Base-by-base conservation (phyloP, 2,797 vertebrate species). In the Smutsia gigantea region DNA sequence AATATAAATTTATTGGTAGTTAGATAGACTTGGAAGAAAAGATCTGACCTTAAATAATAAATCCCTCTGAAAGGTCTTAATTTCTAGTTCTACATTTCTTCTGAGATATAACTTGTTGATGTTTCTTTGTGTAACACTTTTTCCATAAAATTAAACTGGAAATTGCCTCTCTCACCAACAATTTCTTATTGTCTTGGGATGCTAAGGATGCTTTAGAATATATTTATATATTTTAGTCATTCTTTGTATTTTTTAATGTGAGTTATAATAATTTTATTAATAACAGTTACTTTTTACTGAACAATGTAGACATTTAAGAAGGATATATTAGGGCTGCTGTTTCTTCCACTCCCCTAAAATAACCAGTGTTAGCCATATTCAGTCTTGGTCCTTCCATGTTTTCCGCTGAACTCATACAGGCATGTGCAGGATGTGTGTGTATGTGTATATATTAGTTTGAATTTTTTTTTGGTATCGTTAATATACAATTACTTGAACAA, bases 81-180 rank as follows among this genome's bases (percentile, higher is more conserved):
- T 96, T 69, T 92, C 53, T 92, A 71, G 71, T 85, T 7, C 7
- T 93, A 0, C 66, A 78, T 68, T 92, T 77, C 42, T 95, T 84
- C 59, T 81, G 39, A 71, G 17, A 64, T 77, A 90, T 83, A 93
- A 83, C 27, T 92, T 93, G 4, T 29, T 95, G 25, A 86, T 87
- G 63, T 42, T 92, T 90, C 63, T 39, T 53, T 78, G n/a, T 92
- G 39, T 81, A 89, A 84, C 2, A 64, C 23, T 79, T 53, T 88
- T 94, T 82, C 79, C 18, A 59, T 92, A 90, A 90, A 94, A 84
- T 93, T 92, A 87, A 94, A 90, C 71, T 95, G 94, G 37, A 74
- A 93, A 74, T 86, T 89, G 37, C 15, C 27, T 25, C n/a, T 90
- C 14, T 79, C 39, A 5, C 42, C 25, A 87, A 55, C 14, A 72